Evolutionary conservation across 2,113 vertebrate species (phyloP).

Genomic region (Tachysurus fulvidraco): DNA sequence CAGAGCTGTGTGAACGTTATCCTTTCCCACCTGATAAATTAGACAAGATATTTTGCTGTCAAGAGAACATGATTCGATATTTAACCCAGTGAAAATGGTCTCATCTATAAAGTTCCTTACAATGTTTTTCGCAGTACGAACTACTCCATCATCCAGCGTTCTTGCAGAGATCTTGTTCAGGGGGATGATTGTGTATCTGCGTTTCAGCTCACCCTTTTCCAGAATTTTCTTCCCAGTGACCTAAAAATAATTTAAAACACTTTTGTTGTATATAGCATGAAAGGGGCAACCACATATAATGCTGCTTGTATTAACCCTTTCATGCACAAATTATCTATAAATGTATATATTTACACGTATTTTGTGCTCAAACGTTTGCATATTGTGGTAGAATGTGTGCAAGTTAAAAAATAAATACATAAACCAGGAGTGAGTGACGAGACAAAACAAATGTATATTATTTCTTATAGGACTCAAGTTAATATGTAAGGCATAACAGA

Average conservation of each 20-base stretch:
- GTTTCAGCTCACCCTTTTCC: conserved; percentile 86
- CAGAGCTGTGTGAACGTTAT: conserved; percentile 83
- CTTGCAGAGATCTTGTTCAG: conserved; percentile 91
- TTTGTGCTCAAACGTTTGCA: too few species aligned
- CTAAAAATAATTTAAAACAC: conserved; percentile 63
- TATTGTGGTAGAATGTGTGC: too few species aligned
- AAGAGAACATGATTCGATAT: background rate
- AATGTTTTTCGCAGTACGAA: conserved; percentile 80
- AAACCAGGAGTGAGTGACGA: too few species aligned
- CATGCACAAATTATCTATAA: too few species aligned
- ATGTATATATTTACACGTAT: background rate
- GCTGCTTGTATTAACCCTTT: background rate
- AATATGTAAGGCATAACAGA: too few species aligned
- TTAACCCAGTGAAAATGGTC: background rate
- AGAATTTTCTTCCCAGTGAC: conserved; percentile 90
- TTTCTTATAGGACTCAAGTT: too few species aligned
- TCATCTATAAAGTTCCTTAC: conserved; percentile 65
- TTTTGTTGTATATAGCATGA: background rate
- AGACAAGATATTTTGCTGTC: background rate
- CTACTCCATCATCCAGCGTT: conserved; percentile 69
- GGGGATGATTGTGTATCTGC: conserved; percentile 91
- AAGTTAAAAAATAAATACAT: too few species aligned
- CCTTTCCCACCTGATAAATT: conserved; percentile 75
- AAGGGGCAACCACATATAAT: background rate
- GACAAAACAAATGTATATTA: too few species aligned